Percentiles rank a stretch among this genome's conserved stretches.
These are phyloP conservation scores for Enoplolaimus lenunculus DNA, from an alignment of 2,888 invertebrate species.

Conservation along the genomic window DNA sequence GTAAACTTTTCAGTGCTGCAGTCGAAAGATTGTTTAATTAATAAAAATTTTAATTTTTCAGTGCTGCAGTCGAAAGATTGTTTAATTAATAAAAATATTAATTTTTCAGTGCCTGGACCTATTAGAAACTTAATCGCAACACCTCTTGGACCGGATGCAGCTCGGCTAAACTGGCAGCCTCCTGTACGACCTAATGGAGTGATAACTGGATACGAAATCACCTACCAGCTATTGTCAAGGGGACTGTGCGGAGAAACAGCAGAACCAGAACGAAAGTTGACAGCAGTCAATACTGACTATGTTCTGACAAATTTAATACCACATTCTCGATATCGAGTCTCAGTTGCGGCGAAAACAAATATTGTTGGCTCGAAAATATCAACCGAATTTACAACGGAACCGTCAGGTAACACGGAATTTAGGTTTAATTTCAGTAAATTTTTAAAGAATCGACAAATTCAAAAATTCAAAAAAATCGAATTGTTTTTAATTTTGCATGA, in stretches of 20 bases:
- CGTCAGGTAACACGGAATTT: background rate
- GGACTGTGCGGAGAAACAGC: constrained; percentile 35
- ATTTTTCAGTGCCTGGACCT: constrained; percentile 32
- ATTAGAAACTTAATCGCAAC: constrained; percentile 32
- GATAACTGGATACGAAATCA: constrained; percentile 37
- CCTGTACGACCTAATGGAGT: constrained; percentile 36
- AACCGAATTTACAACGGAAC: constrained; percentile 27
- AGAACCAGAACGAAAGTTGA: constrained; percentile 32
- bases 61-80: no score
- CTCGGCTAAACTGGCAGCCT: constrained; percentile 35
- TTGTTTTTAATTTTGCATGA: no score
- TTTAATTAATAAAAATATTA: no score
- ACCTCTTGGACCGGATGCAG: constrained; percentile 28
- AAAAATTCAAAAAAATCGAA: no score
- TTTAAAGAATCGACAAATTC: no score
- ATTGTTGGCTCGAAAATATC: constrained; percentile 32
- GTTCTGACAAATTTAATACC: constrained; percentile 35
- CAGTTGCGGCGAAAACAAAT: constrained; percentile 36
- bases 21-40: no score
- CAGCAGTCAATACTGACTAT: constrained; percentile 30
- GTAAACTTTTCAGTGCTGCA: no score
- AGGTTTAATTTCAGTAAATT: background rate
- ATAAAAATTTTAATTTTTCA: no score
- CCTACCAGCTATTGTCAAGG: constrained; percentile 36
- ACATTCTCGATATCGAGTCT: constrained; percentile 37